Evolutionary conservation across 2,113 vertebrate species (phyloP), one percentile per base, ranked within the genome.

Genomic region (Trichechus manatus): DNA sequence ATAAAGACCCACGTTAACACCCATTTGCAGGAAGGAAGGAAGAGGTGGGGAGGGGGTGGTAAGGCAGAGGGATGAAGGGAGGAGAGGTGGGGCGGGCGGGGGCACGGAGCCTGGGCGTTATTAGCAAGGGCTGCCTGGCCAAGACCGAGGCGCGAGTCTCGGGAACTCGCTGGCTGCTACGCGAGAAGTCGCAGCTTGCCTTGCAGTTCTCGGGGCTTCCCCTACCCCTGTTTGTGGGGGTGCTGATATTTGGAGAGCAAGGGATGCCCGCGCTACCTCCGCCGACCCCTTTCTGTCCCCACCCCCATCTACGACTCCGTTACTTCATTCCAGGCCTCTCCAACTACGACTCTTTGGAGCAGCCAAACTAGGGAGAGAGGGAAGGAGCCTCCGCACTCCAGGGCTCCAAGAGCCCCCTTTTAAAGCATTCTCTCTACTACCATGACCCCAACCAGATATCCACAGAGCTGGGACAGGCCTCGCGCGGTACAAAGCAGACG

Each of bases 1-100:
- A 98, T 98, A 99, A 99, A 98, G 99, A 98, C 98, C 97, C 98
- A 96, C 97, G 98, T 98, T 99, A 98, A 98, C 98, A 98, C 98
- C 98, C 98, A 98, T 99, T 99, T 98, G 98, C 98, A 98, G 98
- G 98, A 97, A 97, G 96, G 85, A 89, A 96, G 82, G 42, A 64
- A 96, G 64, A 63, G 44, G 33, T 50, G 88, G 92, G 82, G 77
- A 70, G 72, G 64, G 39, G 87, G 80, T 31, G 31, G 92, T 74
- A 80, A 97, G 98, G 96, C 94, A 47, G 93, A 97, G 88, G 88
- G 97, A 98, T 96, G 96, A 94, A 97, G 91, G 85, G 44, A 97
- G 88, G 90, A 97, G 75, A 39, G 89, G 92, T 88, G 92, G 91
- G 96, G 66, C 47, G 64, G 94, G 87, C 14, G 15, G 79, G 88